phyloP scores from a whole-genome alignment of 2,797 vertebrate genomes.

The Meda fulgida region DNA sequence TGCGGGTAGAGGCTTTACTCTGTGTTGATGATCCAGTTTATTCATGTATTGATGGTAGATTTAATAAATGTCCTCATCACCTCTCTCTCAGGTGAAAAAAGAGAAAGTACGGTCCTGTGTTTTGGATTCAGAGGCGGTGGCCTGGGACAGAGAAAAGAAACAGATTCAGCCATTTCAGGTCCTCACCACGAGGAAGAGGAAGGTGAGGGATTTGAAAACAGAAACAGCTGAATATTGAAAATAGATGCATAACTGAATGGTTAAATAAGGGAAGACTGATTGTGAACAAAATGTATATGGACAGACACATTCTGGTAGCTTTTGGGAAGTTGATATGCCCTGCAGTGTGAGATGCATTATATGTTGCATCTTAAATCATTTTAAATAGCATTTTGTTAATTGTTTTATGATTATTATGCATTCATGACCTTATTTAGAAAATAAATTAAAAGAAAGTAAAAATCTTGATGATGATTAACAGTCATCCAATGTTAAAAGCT shows the following conservation, averaged over 20 bases:
- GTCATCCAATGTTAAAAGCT: neutral
- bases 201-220: slow-evolving; percentile 74
- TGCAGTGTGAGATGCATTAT: neutral
- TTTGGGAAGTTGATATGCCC: neutral
- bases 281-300: neutral
- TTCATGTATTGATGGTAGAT: slow-evolving; percentile 16
- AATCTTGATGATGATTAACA: neutral
- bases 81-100: slow-evolving; percentile 81
- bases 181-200: slow-evolving; percentile 90
- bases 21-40: neutral
- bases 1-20: neutral
- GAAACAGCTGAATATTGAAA: neutral
- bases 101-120: slow-evolving; percentile 84
- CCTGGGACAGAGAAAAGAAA: slow-evolving; percentile 88
- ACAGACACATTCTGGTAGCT: neutral
- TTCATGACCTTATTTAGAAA: neutral
- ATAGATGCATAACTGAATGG: neutral
- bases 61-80: slow-evolving; percentile 18
- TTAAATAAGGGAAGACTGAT: neutral
- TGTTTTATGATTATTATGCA: neutral
- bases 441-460: neutral
- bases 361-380: neutral
- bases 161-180: slow-evolving; percentile 94
- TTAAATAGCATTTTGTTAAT: neutral
- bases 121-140: slow-evolving; percentile 88